These are phyloP conservation scores for Erebia palarica DNA, from an alignment of 2,888 invertebrate species.

Conservation along the genomic window DNA sequence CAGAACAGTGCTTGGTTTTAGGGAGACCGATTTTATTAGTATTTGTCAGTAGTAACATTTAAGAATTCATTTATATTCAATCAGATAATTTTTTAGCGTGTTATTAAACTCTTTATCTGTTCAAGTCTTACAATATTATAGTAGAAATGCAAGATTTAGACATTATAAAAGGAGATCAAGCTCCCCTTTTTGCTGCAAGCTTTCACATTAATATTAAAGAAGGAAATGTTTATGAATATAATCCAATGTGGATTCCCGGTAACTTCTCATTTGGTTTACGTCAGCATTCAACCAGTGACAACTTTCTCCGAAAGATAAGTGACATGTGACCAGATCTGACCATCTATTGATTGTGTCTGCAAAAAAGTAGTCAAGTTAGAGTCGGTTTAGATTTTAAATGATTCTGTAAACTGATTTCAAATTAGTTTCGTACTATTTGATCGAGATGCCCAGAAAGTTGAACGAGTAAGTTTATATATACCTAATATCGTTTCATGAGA, in stretches of 20 bases:
- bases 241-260: slow-evolving; percentile 23
- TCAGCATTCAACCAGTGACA: slow-evolving; percentile 39
- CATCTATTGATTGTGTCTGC: slow-evolving; percentile 52
- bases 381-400: not conserved
- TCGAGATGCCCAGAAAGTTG: too few relatives aligned
- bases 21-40: too few relatives aligned
- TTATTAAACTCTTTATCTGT: too few relatives aligned
- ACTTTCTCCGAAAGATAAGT: slow-evolving; percentile 67
- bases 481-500: too few relatives aligned
- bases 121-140: not conserved
- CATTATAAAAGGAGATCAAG: slow-evolving; percentile 7
- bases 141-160: not conserved
- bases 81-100: too few relatives aligned
- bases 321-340: slow-evolving; percentile 50
- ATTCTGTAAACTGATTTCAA: not conserved
- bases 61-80: too few relatives aligned
- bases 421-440: too few relatives aligned
- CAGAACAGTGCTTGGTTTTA: too few relatives aligned
- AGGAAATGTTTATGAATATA: slow-evolving; percentile 26
- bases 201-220: slow-evolving; percentile 21
- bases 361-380: slow-evolving; percentile 21
- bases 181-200: slow-evolving; percentile 10
- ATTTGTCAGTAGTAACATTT: too few relatives aligned
- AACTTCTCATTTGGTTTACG: slow-evolving; percentile 30
- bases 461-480: too few relatives aligned